phyloP scores from a whole-genome alignment of 2,888 invertebrate genomes.

The Tachina grossa region DNA sequence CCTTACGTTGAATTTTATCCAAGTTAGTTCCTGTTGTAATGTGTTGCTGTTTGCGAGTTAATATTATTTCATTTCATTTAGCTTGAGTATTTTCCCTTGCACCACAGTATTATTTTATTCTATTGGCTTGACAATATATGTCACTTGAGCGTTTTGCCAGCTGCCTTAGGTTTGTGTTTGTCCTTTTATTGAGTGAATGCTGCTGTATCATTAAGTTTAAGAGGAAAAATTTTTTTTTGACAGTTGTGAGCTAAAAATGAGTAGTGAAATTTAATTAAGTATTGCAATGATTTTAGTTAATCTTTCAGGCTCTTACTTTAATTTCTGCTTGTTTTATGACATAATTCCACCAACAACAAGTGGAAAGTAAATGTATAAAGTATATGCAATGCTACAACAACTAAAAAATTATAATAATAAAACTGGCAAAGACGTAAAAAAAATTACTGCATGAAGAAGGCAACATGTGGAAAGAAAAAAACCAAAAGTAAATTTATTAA shows the following conservation, averaged over 20 bases:
- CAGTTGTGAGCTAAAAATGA: neutral
- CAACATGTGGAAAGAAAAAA: no score
- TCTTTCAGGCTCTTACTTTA: no score
- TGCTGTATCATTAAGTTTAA: conserved; percentile 25
- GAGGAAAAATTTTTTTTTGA: neutral
- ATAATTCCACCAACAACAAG: no score
- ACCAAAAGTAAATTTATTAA: no score
- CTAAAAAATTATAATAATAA: no score
- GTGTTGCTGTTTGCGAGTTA: conserved; percentile 40
- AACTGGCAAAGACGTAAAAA: no score
- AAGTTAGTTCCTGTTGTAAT: conserved; percentile 17
- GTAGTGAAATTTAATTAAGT: neutral
- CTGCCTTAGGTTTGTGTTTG: conserved; percentile 27
- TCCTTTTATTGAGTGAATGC: conserved; percentile 6
- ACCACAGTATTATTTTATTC: conserved; percentile 47
- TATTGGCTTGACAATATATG: conserved; percentile 55
- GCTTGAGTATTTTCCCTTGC: neutral
- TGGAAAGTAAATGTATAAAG: no score
- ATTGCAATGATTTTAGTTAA: neutral
- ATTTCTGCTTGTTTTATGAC: no score
- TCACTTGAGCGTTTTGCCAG: conserved; percentile 55
- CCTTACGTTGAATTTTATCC: conserved; percentile 37
- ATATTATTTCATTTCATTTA: conserved; percentile 60
- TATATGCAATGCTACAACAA: no score
- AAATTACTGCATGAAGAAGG: no score